These are phyloP conservation scores for Uria lomvia DNA, from an alignment of 2,113 vertebrate species.

Conservation along the genomic window DNA sequence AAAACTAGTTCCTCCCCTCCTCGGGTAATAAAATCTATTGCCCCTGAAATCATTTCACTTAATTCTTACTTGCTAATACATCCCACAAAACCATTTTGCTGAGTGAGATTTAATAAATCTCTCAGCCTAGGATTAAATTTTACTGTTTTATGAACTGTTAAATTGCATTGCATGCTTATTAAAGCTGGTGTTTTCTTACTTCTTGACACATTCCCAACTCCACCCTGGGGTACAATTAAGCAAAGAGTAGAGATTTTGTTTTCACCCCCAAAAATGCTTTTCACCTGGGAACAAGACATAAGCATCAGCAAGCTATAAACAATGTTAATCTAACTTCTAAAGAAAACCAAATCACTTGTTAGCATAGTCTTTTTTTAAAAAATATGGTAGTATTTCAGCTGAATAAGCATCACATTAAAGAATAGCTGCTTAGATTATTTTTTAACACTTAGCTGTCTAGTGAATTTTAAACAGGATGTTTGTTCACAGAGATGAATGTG, in stretches of 20 bases:
- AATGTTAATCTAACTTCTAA: constrained; percentile 25
- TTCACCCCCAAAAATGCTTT: constrained; percentile 16
- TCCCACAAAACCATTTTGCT: constrained; percentile 70
- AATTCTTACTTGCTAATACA: constrained; percentile 75
- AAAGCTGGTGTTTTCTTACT: constrained; percentile 69
- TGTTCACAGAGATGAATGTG: neutral
- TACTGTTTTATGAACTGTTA: constrained; percentile 89
- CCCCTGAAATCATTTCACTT: constrained; percentile 80
- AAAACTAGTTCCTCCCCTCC: constrained; percentile 71
- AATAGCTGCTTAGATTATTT: neutral
- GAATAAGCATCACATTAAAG: constrained; percentile 1
- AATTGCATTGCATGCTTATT: constrained; percentile 80
- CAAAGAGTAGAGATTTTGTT: constrained; percentile 26
- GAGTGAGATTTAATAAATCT: constrained; percentile 86
- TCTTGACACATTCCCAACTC: constrained; percentile 58
- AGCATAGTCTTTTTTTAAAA: neutral
- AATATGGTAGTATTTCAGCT: neutral
- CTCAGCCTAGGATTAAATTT: constrained; percentile 80
- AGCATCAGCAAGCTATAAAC: constrained; percentile 39
- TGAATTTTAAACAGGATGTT: neutral
- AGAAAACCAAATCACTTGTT: neutral
- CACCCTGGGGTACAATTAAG: constrained; percentile 54
- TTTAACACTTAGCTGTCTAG: neutral
- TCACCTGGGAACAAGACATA: constrained; percentile 10
- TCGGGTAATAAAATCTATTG: constrained; percentile 83